phyloP scores from a whole-genome alignment of 2,113 vertebrate genomes.

The Anser brachyrhynchus region DNA sequence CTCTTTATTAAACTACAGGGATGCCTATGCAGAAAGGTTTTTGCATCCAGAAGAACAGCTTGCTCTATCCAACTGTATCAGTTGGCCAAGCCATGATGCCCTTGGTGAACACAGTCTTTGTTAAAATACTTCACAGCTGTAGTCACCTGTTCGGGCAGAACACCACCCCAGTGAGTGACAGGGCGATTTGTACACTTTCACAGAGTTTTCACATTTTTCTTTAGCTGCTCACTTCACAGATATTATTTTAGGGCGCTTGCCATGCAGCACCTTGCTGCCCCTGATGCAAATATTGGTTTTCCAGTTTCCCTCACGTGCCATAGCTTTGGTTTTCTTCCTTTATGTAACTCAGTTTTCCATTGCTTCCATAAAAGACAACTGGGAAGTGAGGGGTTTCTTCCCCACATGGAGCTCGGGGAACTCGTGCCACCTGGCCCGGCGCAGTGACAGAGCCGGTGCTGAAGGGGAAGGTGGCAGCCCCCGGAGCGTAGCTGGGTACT shows the following conservation, averaged over 20 bases:
- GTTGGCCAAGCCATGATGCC: background rate
- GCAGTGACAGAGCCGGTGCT: background rate
- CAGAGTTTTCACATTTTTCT: background rate
- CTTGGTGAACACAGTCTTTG: background rate
- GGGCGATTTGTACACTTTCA: background rate
- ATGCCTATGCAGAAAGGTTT: background rate
- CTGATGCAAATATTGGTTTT: background rate
- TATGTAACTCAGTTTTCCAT: background rate
- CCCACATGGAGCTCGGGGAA: background rate
- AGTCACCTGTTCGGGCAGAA: background rate
- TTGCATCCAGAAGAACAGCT: background rate
- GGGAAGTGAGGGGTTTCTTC: background rate
- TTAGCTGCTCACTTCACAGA: background rate
- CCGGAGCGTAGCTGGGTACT: background rate
- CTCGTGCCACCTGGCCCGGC: background rate
- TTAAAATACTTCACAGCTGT: background rate
- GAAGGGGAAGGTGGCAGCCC: background rate
- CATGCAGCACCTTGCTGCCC: background rate
- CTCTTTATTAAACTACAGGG: background rate
- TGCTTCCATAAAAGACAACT: background rate
- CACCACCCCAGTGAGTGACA: background rate
- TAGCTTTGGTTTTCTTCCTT: background rate
- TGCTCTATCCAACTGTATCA: background rate
- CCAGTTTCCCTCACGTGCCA: background rate
- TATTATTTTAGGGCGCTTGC: rapidly evolving